Evolutionary conservation across 2,113 vertebrate genomes (phyloP).

Genomic region (Maccullochella peelii): DNA sequence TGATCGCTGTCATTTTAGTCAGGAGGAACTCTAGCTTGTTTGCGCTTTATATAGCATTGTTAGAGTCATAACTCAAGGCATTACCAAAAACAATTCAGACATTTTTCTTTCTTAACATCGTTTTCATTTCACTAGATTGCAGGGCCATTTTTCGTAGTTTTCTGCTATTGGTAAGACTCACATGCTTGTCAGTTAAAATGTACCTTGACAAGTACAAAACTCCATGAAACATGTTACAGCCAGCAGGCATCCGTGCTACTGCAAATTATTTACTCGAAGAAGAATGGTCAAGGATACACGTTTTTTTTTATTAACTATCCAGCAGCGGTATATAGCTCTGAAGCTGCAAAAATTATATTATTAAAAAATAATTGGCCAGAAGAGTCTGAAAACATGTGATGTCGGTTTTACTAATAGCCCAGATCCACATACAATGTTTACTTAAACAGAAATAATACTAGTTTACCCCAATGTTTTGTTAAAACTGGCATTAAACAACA

Average conservation of each 20-base stretch:
- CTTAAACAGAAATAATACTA: neutral
- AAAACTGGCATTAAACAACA: no score
- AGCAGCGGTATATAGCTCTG: neutral
- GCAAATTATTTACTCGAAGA: constrained; percentile 16
- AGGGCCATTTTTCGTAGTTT: neutral
- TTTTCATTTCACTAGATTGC: neutral
- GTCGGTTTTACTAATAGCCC: neutral
- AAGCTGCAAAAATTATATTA: constrained; percentile 19
- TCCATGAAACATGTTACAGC: constrained; percentile 13
- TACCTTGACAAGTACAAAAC: constrained; percentile 11
- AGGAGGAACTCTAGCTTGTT: neutral
- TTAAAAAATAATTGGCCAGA: constrained; percentile 45
- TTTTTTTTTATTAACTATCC: neutral
- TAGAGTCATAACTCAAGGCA: neutral
- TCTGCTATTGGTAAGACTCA: constrained; percentile 15
- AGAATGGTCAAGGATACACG: constrained; percentile 25
- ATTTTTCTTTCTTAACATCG: neutral
- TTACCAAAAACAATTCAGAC: neutral
- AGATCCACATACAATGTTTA: neutral
- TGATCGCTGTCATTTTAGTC: neutral
- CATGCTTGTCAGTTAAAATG: constrained; percentile 22
- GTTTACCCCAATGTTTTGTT: no score
- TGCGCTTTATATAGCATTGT: neutral
- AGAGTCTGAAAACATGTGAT: constrained; percentile 1
- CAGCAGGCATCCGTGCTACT: constrained; percentile 1